Evolutionary conservation across 2,113 vertebrate genomes (phyloP).

Genomic region (Pollachius pollachius): DNA sequence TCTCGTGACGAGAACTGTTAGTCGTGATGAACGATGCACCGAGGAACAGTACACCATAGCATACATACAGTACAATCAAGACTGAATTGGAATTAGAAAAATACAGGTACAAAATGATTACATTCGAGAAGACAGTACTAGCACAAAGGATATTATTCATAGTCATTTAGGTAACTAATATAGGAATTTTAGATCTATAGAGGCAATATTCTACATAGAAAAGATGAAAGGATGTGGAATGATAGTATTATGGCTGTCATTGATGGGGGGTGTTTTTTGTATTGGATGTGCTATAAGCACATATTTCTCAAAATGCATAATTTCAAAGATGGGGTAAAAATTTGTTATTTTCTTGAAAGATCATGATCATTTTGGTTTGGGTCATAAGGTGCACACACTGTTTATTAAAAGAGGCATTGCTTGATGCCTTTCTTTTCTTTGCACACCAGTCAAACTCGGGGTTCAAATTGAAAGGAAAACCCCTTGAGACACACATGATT

Average conservation of each 20-base stretch:
- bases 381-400: constrained; percentile 78
- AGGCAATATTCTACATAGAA: constrained; percentile 77
- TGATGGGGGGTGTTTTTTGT: constrained; percentile 56
- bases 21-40: constrained; percentile 63
- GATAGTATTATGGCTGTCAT: constrained; percentile 61
- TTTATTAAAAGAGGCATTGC: constrained; percentile 71
- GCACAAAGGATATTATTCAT: constrained; percentile 75
- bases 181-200: constrained; percentile 75
- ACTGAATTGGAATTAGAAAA: constrained; percentile 79
- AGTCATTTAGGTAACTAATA: constrained; percentile 74
- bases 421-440: constrained; percentile 56
- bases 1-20: constrained; percentile 50
- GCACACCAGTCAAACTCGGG: constrained; percentile 64
- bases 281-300: constrained; percentile 52
- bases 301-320: constrained; percentile 59
- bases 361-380: constrained; percentile 72
- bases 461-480: constrained; percentile 53
- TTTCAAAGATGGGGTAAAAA: constrained; percentile 56
- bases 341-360: constrained; percentile 51
- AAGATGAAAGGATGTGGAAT: constrained; percentile 53
- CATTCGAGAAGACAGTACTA: constrained; percentile 83
- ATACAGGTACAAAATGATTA: constrained; percentile 85
- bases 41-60: constrained; percentile 69
- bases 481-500: constrained; percentile 74
- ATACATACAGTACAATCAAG: constrained; percentile 76